A percentile compares a stretch with the other conserved stretches of the same genome.
These are phyloP conservation scores for Coccyzus lansbergi DNA, from an alignment of 2,797 vertebrate genomes.

Conservation along the genomic window DNA sequence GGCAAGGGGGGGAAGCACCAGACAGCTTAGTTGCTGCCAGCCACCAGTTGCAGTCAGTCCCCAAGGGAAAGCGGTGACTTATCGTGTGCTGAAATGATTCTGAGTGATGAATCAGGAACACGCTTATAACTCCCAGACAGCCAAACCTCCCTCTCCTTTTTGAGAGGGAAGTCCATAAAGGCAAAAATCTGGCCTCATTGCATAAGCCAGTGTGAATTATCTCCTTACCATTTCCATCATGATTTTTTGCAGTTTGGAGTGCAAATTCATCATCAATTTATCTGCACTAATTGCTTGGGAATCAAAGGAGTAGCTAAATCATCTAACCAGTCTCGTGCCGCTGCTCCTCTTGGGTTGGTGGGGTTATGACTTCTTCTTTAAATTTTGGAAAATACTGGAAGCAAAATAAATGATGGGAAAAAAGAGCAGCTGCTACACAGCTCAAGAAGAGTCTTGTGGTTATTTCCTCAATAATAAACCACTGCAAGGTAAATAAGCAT, in stretches of 20 bases:
- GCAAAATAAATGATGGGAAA: conserved; percentile 38
- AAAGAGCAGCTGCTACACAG: conserved; percentile 32
- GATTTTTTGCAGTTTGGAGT: not conserved
- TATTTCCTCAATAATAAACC: conserved; percentile 58
- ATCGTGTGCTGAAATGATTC: not conserved
- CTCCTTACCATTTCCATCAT: not conserved
- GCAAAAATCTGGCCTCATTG: not conserved
- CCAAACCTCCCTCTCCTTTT: not conserved
- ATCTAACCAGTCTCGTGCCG: not conserved
- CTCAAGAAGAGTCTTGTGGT: not conserved
- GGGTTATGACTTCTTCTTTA: not conserved
- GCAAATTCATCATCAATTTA: not conserved
- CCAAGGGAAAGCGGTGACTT: not conserved
- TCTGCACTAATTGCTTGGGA: not conserved
- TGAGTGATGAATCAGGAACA: not conserved
- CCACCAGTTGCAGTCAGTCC: not conserved
- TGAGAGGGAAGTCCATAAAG: not conserved
- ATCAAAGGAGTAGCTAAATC: not conserved
- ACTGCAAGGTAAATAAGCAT: not conserved
- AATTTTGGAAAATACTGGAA: conserved; percentile 5
- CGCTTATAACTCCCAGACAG: not conserved
- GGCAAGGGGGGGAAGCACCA: not conserved
- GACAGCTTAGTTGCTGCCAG: not conserved
- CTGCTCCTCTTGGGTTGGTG: not conserved
- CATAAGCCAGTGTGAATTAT: not conserved